Evolutionary conservation across 2,888 invertebrate genomes (phyloP).

Genomic region (Lysandra coridon): DNA sequence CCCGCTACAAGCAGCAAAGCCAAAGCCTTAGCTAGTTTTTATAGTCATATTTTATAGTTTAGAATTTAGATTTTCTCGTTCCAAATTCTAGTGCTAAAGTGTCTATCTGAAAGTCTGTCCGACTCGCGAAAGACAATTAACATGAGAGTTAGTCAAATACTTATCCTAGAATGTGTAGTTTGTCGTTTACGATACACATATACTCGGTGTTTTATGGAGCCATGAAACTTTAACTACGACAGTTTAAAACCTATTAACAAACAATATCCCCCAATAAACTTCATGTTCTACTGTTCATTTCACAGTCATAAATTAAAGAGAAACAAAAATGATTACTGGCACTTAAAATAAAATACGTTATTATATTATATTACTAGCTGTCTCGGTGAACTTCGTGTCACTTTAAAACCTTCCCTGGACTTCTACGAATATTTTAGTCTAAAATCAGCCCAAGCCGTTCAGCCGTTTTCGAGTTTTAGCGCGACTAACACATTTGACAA

Average conservation of each 20-base stretch:
- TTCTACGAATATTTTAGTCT: too few relatives aligned
- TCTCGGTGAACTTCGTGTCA: too few relatives aligned
- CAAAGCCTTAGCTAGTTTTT: too few relatives aligned
- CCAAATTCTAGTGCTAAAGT: neutral
- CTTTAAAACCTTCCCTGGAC: too few relatives aligned
- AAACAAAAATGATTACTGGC: neutral
- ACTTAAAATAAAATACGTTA: neutral
- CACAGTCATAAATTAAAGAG: neutral
- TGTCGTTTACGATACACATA: slow-evolving; percentile 5
- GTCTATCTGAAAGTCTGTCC: neutral
- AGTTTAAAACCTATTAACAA: slow-evolving; percentile 10
- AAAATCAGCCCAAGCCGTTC: too few relatives aligned
- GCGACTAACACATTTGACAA: too few relatives aligned
- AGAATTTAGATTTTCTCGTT: too few relatives aligned
- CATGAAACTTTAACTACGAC: slow-evolving; percentile 5
- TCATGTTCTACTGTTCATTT: neutral
- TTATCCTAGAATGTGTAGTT: neutral
- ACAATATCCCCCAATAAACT: neutral
- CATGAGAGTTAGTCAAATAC: neutral
- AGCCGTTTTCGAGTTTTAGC: too few relatives aligned
- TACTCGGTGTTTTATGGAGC: slow-evolving; percentile 1
- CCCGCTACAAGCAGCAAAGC: too few relatives aligned
- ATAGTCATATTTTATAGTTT: too few relatives aligned
- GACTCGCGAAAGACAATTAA: neutral
- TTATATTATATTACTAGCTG: too few relatives aligned